Base-by-base conservation (phyloP, 1,140 invertebrate genomes). In the Latrodectus geometricus region DNA sequence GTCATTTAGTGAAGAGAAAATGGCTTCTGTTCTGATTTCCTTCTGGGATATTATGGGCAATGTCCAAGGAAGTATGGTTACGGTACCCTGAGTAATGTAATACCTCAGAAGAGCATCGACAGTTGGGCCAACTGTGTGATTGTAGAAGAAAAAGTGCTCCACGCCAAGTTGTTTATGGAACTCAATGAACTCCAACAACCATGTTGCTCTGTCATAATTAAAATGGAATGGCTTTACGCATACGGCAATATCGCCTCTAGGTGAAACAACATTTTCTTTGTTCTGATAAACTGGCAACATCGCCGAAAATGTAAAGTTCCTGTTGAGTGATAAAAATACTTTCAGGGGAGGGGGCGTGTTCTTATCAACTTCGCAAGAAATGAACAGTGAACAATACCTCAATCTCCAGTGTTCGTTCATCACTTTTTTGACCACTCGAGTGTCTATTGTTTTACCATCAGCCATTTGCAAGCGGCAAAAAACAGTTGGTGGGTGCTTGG, bases 151-250 rank as follows among this genome's bases (percentile, higher is more conserved):
- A 90, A 99, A 96, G 90, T 97, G 96, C 54, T 94, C 94, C 1
- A 95, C 96, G 0, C 97, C 97, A 78, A 98, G 92, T 20, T 98
- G 90, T 8, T 93, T 92, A 90, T 98, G 96, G 76, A 98, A 92
- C 91, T 98, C 97, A 86, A 98, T 94, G 92, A 97, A 98, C 92
- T 98, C 97, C 84, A 98, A 92, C 85, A 99, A 92, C 92, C 97
- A 96, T 68, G 91, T 87, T 9, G 88, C 88, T 89, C 93, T 93
- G 90, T 97, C 95, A 91, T 97, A 98, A 88, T 95, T 93, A 89
- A 95, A 97, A 91, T 98, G 97, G 52, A 99, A 93, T 0, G 97
- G 97, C 89, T 98, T 97, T 14, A 98, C 95, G 90, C 97, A 99
- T 17, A 98, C 94, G 7, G 95, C 96, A 49, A 98, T 94, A 81